Evolutionary conservation across 2,797 vertebrate species (phyloP), one percentile per base, ranked within the genome.

Genomic region (Pampus argenteus): DNA sequence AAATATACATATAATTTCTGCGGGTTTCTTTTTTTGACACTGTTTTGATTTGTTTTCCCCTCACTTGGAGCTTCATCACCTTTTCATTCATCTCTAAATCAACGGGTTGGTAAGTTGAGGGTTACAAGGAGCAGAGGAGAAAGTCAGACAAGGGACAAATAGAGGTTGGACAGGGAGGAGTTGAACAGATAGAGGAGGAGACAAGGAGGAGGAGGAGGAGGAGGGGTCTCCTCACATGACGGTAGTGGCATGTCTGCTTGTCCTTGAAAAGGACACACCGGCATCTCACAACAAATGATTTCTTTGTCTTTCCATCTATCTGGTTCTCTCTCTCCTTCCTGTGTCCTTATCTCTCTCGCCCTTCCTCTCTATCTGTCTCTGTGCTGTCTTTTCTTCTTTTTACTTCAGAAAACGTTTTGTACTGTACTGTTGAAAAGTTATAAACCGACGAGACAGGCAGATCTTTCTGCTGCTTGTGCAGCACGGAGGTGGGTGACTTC

Each of bases 191-290:
- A 42, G 65, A 69, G 68, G 69, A 76, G 67, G 66, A 51, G 68
- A 75, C 9, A 47, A 48, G 66, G 74, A 75, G 79, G 83, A 73
- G 80, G 79, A 79, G 87, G 49, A 48, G 66, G 74, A 75, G 79
- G 83, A 73, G 80, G 79, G 79, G 87, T 67, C 76, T 78, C 50
- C 85, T 87, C 86, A 90, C 77, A 81, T 90, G 84, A 88, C 54
- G 1, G 57, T 34, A 25, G 69, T 65, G 71, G 74, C 83, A 79
- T 81, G 84, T 86, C 63, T 62, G 82, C 52, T 66, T 84, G 90
- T 86, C 92, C 88, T 94, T 92, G 86, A 66, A 57, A 85, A 89
- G 90, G 88, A 83, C 87, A 78, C 87, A 75, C 67, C 58, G 66
- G 74, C 61, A 48, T 74, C 67, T 62, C 51, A 83, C 50, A 78